Base-by-base conservation (phyloP, 1,140 invertebrate genomes). In the Sminthurides bifidus region DNA sequence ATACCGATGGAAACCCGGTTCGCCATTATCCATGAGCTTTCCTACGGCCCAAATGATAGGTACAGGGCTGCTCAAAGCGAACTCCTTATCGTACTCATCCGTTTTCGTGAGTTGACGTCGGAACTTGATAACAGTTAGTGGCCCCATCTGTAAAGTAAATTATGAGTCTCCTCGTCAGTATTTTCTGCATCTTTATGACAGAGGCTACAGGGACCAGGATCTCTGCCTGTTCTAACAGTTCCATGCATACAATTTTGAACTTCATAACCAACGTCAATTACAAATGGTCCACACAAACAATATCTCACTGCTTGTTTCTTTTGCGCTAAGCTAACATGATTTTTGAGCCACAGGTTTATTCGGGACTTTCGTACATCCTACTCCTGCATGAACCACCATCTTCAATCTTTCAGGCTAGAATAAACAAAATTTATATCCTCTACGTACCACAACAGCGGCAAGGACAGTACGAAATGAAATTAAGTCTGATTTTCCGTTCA, bases 31-130 rank as follows among this genome's bases (percentile, higher is more conserved):
- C 67, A 90, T 85, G 45, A 92, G 70, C 56, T 77, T 76, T 12
- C 91, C 91, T 19, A 92, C 71, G 0, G 88, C 86, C 89, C 89
- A 94, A 5, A 92, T 76, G 15, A 89, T 74, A 64, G 57, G 72
- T 58, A 73, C 92, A 85, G 66, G 82, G 83, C 40, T 40, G 8
- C 27, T 43, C 14, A 33, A 38, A 14, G 26, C 45, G 21, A 50
- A 59, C 51, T 61, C 63, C 49, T 60, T 59, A 35, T 65, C 63
- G 12, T 29, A 38, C 3, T 59, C 50, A 46, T 65, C 63, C 0
- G 43, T 38, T 15, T 54, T 51, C 14, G 53, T 65, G 2, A 65
- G 37, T 30, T 65, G 63, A 23, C 63, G 24, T 33, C 63, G 41
- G 44, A 52, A 65, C 38, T 65, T 65, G 29, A 65, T 44, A 8